Base-by-base conservation (phyloP, 2,888 invertebrate genomes). In the Ochropacha duplaris region DNA sequence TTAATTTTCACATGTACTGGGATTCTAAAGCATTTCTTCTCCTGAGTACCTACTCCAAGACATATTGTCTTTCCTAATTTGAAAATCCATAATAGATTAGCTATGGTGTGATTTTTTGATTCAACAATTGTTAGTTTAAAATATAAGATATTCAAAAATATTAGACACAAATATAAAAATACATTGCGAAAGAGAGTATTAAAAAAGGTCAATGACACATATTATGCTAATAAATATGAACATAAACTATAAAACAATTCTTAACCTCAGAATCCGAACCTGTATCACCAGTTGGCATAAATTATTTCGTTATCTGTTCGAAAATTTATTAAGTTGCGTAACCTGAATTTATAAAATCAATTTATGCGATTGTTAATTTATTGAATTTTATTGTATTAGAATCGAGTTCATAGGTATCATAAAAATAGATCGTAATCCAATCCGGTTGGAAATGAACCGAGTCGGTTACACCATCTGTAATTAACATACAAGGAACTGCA, bases 401-500 rank as follows among this genome's bases (percentile, higher is more conserved):
- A 50, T 22, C 50, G 50, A 50, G 50, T 50, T 50, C 44, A 44
- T 44, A 44, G 44, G 19, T 50, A 24, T 49, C 49, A 49, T 50
- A 51, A 24, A n/a, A 52, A 52, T 52, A 31, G 52, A 52, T 52
- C 52, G 22, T 52, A 31, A 52, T 31, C 11, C 22, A 12, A 11
- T 24, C 31, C 52, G 31, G 51, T 52, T 52, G 31, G 11, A 28
- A 26, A 16, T 14, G 28, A 51, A 51, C 28, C 28, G 51, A 50
- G 16, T 52, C 31, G 58, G 62, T 69, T 75, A 64, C 76, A 70
- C 62, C 62, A 71, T 73, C 62, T 63, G 68, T 69, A 70, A 74
- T 74, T 71, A 76, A 71, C 71, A 74, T 78, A 76, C 72, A 77
- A 78, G 79, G 71, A 82, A 79, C 78, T 76, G 77, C 75, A 76